Conservation (phyloP, 2,113 vertebrate genomes). For the Noctilio leporinus region DNA sequence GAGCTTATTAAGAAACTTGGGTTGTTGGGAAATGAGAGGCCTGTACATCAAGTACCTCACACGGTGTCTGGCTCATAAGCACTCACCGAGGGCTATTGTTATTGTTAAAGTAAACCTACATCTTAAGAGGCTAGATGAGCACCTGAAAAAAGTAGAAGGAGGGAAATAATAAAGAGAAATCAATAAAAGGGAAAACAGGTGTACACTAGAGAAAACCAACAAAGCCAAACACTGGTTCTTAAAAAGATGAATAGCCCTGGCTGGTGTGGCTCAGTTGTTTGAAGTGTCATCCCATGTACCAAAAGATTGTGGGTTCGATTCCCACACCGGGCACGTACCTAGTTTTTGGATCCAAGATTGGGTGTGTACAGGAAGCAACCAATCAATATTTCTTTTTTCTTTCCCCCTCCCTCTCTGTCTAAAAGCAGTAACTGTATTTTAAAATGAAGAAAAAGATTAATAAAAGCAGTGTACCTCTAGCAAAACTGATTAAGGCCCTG, state of each 20-base stretch:
- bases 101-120: background rate
- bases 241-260: background rate
- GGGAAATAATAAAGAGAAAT: background rate
- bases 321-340: too few species aligned
- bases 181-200: background rate
- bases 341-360: too few species aligned
- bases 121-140: background rate
- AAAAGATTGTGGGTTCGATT: too few species aligned
- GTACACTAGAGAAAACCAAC: background rate
- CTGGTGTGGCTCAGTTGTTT: too few species aligned
- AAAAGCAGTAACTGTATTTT: too few species aligned
- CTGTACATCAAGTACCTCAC: background rate
- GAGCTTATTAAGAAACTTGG: background rate
- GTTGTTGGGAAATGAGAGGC: background rate
- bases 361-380: too few species aligned
- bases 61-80: background rate
- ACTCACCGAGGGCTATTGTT: background rate
- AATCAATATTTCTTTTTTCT: too few species aligned
- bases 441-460: background rate
- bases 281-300: too few species aligned
- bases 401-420: too few species aligned
- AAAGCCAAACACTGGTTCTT: background rate
- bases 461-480: background rate
- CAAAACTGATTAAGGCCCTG: too few species aligned
- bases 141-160: background rate